phyloP scores from a whole-genome alignment of 2,888 invertebrate genomes.

The Tineola bisselliella region DNA sequence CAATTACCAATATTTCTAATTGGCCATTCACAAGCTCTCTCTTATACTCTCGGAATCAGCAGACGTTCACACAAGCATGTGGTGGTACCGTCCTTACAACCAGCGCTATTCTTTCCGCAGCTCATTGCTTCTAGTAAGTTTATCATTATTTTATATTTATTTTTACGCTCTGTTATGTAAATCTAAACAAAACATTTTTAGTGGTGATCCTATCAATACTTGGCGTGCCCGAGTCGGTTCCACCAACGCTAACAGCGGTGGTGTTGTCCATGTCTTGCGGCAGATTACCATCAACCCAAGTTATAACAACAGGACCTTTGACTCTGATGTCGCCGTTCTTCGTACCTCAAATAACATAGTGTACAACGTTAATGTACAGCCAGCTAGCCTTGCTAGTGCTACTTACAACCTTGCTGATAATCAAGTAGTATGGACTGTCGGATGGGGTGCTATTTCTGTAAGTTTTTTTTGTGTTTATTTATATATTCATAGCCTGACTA shows the following conservation, averaged over 20 bases:
- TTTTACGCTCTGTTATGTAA: not conserved
- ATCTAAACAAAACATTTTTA: not conserved
- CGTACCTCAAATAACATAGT: constrained; percentile 16
- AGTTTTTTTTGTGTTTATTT: constrained; percentile 18
- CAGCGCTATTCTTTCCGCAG: constrained; percentile 8
- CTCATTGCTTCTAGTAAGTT: constrained; percentile 10
- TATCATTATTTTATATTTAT: too few species aligned
- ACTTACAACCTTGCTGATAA: constrained; percentile 26
- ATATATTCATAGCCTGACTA: too few species aligned
- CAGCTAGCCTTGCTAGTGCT: constrained; percentile 22
- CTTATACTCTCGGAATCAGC: constrained; percentile 1
- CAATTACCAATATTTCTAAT: not conserved
- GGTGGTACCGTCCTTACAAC: constrained; percentile 8
- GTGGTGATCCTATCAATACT: constrained; percentile 17
- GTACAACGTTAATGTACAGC: constrained; percentile 6
- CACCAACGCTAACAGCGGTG: constrained; percentile 19
- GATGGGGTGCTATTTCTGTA: constrained; percentile 28
- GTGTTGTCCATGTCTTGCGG: constrained; percentile 10
- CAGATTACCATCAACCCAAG: constrained; percentile 20
- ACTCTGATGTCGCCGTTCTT: constrained; percentile 15
- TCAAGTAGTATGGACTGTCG: constrained; percentile 26
- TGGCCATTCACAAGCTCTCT: not conserved
- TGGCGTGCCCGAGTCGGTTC: constrained; percentile 18
- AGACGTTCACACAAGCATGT: constrained; percentile 3
- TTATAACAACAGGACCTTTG: constrained; percentile 21